Base-by-base conservation (phyloP, 2,888 invertebrate species). In the Pristionchus entomophagus region DNA sequence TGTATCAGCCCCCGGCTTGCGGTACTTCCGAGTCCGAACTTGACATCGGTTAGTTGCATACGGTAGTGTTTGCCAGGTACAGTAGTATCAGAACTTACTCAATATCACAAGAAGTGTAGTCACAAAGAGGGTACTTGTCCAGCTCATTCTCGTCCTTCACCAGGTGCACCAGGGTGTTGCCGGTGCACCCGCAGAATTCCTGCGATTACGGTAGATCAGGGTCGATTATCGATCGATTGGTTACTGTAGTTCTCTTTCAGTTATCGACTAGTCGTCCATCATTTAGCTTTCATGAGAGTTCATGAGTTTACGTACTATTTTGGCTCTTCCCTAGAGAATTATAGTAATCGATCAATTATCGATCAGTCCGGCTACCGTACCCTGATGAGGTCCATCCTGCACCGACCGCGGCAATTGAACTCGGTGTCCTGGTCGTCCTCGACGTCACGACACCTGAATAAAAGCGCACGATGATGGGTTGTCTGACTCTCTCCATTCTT, bases 371-470 rank as follows among this genome's bases (percentile, higher is more conserved):
- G 45, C 29, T 51, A 56, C n/a, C 85, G 81, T 45, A 90, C 91
- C 56, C 90, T 86, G 69, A 93, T 92, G 91, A 93, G 91, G 29
- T 91, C 87, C 91, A 93, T 90, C 29, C 92, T 86, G 86, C 93
- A 93, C 22, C 91, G 69, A 51, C 90, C 89, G 12, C 92, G 88
- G 87, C 93, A 93, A 78, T 92, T 89, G 88, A 93, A 92, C 85
- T 93, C 92, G 69, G 87, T 91, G 84, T 92, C 92, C 84, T 90
- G 90, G n/a, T 89, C 92, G 29, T 91, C 91, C 59, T 92, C 89
- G 32, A 91, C 89, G 26, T 91, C 90, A 32, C 89, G 86, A 86
- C 93, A 93, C 38, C 89, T 89, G 45, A 38, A 26, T 14, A 32
- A 10, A n/a, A 22, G 51, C 19, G n/a, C n/a, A n/a, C n/a, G n/a